phyloP scores from a whole-genome alignment of 2,797 vertebrate species.

The Alauda arvensis region DNA sequence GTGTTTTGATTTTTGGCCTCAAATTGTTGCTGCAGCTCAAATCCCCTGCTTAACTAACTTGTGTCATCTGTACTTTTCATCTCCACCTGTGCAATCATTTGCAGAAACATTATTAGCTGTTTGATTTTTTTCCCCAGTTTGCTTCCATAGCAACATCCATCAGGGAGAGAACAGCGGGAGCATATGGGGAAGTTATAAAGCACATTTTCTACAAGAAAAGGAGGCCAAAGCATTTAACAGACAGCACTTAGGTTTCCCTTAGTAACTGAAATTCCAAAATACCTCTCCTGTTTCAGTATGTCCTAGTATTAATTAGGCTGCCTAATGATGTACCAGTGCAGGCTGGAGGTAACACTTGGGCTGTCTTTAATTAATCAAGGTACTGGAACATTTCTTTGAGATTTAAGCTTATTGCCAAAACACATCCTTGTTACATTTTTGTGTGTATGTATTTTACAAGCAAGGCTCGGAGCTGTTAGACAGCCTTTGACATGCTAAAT shows the following conservation, averaged over 20 bases:
- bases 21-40: neutral
- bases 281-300: conserved; percentile 39
- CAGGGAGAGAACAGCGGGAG: conserved; percentile 50
- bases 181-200: conserved; percentile 57
- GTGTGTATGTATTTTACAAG: conserved; percentile 5
- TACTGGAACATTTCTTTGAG: conserved; percentile 43
- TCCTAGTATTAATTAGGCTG: conserved; percentile 57
- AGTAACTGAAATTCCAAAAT: conserved; percentile 50
- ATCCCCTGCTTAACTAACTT: conserved; percentile 23
- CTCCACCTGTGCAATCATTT: conserved; percentile 60
- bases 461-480: neutral
- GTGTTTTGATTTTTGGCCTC: neutral
- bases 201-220: conserved; percentile 55
- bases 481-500: conserved; percentile 57
- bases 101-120: conserved; percentile 55
- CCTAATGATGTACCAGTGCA: conserved; percentile 38
- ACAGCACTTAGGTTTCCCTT: conserved; percentile 44
- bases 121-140: conserved; percentile 41
- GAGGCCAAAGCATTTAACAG: conserved; percentile 55
- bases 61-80: conserved; percentile 56
- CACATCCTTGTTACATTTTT: conserved; percentile 10
- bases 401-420: conserved; percentile 48
- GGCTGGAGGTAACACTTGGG: conserved; percentile 30
- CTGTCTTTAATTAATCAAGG: conserved; percentile 59
- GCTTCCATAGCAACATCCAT: conserved; percentile 70